Conservation (phyloP, 2,797 vertebrate genomes). For the Avahi laniger region DNA sequence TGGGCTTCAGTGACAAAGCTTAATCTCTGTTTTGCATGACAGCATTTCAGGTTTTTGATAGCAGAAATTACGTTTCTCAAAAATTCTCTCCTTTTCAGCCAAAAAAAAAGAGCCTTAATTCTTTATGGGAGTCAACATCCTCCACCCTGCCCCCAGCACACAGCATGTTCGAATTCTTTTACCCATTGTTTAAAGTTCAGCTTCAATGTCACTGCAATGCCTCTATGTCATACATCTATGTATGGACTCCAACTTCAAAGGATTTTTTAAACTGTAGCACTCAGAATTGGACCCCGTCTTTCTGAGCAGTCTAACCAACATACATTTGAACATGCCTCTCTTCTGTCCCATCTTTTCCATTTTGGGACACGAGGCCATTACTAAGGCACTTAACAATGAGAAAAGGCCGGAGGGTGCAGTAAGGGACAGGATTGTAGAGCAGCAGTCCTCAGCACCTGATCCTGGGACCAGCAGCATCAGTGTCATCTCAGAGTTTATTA, state of each 20-base stretch:
- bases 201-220: not conserved
- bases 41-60: constrained; percentile 25
- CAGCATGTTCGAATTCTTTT: not conserved
- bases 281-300: not conserved
- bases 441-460: not conserved
- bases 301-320: not conserved
- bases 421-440: not conserved
- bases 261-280: not conserved
- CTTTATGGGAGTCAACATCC: not conserved
- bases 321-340: not conserved
- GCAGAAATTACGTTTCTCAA: constrained; percentile 17
- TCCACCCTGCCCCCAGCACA: not conserved
- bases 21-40: not conserved
- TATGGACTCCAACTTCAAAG: not conserved
- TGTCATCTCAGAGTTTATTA: not conserved
- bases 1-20: not conserved
- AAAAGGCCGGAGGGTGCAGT: not conserved
- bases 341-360: not conserved
- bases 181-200: not conserved
- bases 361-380: not conserved
- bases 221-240: not conserved
- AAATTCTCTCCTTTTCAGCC: not conserved
- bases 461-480: not conserved
- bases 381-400: not conserved
- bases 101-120: not conserved